Evolutionary conservation across 2,113 vertebrate genomes (phyloP).

Genomic region (Okapia johnstoni): DNA sequence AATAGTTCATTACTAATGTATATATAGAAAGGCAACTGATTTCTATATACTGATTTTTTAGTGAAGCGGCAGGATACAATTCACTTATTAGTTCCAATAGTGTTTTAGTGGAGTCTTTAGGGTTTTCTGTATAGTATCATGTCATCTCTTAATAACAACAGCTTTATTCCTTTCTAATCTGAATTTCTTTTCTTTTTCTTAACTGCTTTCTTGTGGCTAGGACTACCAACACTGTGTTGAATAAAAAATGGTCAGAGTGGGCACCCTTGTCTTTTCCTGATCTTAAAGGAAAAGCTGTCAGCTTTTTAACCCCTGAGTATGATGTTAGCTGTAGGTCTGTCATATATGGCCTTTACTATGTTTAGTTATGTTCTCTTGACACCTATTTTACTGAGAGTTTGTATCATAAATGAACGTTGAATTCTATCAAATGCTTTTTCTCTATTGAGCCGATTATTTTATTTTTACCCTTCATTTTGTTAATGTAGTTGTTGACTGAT

Average conservation of each 20-base stretch:
- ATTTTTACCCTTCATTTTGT: not conserved
- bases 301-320: not conserved
- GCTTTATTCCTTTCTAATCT: not conserved
- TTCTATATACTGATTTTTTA: not conserved
- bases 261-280: not conserved
- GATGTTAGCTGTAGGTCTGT: not conserved
- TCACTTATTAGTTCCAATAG: not conserved
- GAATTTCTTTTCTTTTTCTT: not conserved
- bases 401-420: not conserved
- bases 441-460: not conserved
- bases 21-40: not conserved
- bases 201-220: not conserved
- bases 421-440: not conserved
- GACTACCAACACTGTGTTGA: not conserved
- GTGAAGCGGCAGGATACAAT: not conserved
- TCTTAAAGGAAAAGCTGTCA: not conserved
- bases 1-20: not conserved
- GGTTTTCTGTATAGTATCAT: not conserved
- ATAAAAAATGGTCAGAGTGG: not conserved
- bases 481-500: not conserved
- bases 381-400: not conserved
- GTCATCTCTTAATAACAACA: not conserved
- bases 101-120: not conserved
- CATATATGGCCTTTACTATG: not conserved
- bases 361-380: not conserved